Evolutionary conservation across 2,113 vertebrate genomes (phyloP).

Genomic region (Rhabdornis inornatus): DNA sequence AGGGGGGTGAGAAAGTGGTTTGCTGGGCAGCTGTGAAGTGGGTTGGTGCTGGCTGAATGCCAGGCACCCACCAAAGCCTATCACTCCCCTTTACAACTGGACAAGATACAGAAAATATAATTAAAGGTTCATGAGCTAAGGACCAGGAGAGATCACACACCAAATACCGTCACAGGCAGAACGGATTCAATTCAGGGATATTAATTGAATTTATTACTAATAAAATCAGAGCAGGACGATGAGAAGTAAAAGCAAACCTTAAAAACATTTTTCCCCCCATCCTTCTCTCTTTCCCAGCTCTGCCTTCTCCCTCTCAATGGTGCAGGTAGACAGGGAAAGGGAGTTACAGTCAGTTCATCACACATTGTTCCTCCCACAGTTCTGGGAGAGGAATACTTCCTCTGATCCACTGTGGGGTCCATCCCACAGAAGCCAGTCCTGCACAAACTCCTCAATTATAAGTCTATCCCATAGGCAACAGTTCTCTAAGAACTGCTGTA

Average conservation of each 20-base stretch:
- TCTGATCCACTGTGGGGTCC: neutral
- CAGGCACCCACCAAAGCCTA: neutral
- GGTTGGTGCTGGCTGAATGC: neutral
- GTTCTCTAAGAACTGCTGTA: neutral
- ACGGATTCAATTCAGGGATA: neutral
- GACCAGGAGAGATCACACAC: neutral
- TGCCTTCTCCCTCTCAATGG: neutral
- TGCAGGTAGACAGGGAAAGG: neutral
- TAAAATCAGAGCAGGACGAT: neutral
- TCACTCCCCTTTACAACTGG: neutral
- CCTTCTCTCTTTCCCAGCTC: neutral
- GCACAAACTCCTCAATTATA: neutral
- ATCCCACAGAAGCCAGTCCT: neutral
- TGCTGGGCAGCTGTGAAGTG: neutral
- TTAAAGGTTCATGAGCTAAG: neutral
- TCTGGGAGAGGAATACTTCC: neutral
- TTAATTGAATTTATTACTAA: neutral
- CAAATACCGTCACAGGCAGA: neutral
- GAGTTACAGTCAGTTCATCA: neutral
- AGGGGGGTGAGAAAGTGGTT: neutral
- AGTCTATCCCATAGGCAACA: neutral
- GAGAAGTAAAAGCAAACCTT: neutral
- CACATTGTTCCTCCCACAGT: neutral
- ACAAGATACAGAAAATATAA: neutral
- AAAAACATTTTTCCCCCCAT: neutral